phyloP scores from a whole-genome alignment of 1,140 invertebrate genomes.

The Zaprionus nigranus region DNA sequence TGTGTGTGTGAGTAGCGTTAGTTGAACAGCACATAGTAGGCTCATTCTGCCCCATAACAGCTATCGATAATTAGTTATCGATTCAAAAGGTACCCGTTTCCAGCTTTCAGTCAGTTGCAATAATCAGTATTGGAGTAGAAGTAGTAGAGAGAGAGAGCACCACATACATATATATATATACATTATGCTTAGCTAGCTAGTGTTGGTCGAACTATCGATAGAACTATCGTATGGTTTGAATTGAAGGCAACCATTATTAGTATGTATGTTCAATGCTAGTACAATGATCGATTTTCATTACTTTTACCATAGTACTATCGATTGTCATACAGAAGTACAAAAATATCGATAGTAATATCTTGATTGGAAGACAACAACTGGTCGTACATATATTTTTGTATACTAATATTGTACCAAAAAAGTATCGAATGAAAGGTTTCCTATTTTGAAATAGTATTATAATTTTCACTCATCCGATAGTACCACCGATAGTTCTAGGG shows the following conservation, averaged over 20 bases:
- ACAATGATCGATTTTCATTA: background rate
- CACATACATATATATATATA: background rate
- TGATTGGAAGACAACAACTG: background rate
- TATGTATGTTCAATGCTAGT: background rate
- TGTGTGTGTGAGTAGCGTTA: slow-evolving; percentile 6
- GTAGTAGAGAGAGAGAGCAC: slow-evolving; percentile 30
- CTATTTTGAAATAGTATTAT: slow-evolving; percentile 3
- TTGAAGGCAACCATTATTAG: background rate
- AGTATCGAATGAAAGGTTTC: slow-evolving; percentile 4
- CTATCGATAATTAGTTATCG: slow-evolving; percentile 7
- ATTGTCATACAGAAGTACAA: background rate
- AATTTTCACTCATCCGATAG: slow-evolving; percentile 1
- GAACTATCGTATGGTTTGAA: slow-evolving; percentile 2
- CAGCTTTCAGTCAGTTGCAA: slow-evolving; percentile 15
- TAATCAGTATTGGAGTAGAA: slow-evolving; percentile 68
- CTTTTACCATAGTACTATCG: background rate
- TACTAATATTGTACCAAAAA: background rate
- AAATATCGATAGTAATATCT: slow-evolving; percentile 5
- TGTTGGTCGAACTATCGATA: slow-evolving; percentile 1
- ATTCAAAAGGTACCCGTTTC: background rate
- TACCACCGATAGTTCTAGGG: slow-evolving; percentile 7
- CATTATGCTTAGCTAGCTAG: background rate
- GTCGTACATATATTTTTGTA: background rate
- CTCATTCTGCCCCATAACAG: slow-evolving; percentile 18
- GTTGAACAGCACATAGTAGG: slow-evolving; percentile 29